Evolutionary conservation across 2,888 invertebrate species (phyloP), one percentile per base, ranked within the genome.

Genomic region (Meta bourneti): DNA sequence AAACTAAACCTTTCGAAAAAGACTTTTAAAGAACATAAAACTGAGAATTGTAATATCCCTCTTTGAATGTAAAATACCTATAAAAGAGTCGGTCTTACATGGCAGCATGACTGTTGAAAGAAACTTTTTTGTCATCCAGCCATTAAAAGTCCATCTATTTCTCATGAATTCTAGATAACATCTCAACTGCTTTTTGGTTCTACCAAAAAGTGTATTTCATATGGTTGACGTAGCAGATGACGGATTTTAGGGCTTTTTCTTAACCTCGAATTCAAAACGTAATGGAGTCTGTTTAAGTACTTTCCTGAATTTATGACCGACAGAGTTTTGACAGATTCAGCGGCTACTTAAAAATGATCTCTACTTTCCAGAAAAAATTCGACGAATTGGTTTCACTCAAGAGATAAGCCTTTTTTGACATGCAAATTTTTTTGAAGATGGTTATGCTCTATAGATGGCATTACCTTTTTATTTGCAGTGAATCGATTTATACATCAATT

Each of bases 101-200:
- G 72, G 72, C 83, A 61, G 61, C 20, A 84, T 19, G 51, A 54
- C 54, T n/a, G 75, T 51, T 49, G 70, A 82, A 86, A 86, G 49
- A 77, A 61, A 77, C 71, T 91, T 91, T 87, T 74, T 86, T 86
- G 75, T 91, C 86, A 82, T 83, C 19, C 61, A 51, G 87, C 83
- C 91, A 87, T 91, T 91, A 91, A 91, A 91, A 91, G 83, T 83
- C 87, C 91, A 91, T 91, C 87, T 91, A 88, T 83, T 91, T 91
- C 83, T 72, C 91, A 83, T 88, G 87, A 88, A 87, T 87, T 83
- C 72, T 52, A 78, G 90, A 91, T 91, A 91, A 85, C 86, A 91
- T 91, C 90, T 91, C 84, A 91, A 91, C 75, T 86, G 77, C 81
- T 81, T 91, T 91, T 85, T 82, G 80, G 81, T 71, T 86, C 77